Percentiles rank a stretch among this genome's conserved stretches.
phyloP scores from a whole-genome alignment of 2,113 vertebrate genomes.

The Athene noctua region DNA sequence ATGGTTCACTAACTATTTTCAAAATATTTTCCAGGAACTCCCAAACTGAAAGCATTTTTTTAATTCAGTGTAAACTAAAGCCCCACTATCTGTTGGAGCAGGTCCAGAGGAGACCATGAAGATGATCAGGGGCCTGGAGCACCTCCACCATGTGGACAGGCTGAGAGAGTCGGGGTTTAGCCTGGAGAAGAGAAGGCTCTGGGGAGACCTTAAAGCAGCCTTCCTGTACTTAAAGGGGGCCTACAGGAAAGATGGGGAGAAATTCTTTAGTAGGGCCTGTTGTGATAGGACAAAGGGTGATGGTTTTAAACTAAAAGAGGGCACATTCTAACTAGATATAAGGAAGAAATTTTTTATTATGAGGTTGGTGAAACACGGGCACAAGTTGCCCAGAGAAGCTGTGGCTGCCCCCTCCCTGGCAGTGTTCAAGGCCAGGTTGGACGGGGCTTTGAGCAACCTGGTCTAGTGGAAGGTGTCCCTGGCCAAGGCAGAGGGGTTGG shows the following conservation, averaged over 20 bases:
- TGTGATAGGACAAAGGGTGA: not conserved
- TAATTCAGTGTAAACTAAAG: not conserved
- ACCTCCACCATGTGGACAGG: not conserved
- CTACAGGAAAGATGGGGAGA: not conserved
- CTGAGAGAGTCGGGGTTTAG: not conserved
- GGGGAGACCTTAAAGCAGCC: not conserved
- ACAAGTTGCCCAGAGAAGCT: not conserved
- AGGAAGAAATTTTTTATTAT: not conserved
- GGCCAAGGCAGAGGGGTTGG: not conserved
- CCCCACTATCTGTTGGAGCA: not conserved
- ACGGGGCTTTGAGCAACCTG: not conserved
- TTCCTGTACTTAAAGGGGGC: not conserved
- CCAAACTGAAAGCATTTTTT: not conserved
- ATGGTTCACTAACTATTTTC: not conserved
- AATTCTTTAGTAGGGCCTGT: not conserved
- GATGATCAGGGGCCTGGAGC: not conserved
- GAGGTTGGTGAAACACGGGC: not conserved
- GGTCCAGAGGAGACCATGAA: not conserved
- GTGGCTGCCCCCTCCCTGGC: not conserved
- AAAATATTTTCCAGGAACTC: not conserved
- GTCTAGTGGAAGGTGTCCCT: not conserved
- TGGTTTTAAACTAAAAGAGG: not conserved
- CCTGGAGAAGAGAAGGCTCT: not conserved
- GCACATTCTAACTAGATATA: not conserved
- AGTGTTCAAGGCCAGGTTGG: not conserved